phyloP scores from a whole-genome alignment of 2,797 vertebrate species.

The Eulemur albifrons region DNA sequence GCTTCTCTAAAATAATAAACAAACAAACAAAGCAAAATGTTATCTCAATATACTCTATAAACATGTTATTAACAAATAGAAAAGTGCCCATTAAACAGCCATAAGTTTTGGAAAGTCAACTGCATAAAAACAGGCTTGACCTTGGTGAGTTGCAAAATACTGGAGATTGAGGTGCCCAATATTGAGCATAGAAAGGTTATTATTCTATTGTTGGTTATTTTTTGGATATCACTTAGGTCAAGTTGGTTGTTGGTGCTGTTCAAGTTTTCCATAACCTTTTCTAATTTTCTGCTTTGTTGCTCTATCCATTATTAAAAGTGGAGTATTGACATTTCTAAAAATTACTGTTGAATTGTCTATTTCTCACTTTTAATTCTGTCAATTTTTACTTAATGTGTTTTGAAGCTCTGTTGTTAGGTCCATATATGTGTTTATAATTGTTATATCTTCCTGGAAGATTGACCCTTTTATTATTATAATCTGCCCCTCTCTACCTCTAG shows the following conservation, averaged over 20 bases:
- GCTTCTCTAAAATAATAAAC: conserved; percentile 24
- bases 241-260: not conserved
- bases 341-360: not conserved
- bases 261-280: not conserved
- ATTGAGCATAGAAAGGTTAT: conserved; percentile 26
- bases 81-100: conserved; percentile 53
- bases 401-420: not conserved
- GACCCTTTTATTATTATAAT: not conserved
- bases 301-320: conserved; percentile 1
- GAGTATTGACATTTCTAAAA: not conserved
- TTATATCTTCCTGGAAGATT: not conserved
- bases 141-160: conserved; percentile 66
- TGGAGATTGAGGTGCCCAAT: not conserved
- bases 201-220: not conserved
- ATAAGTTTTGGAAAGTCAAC: conserved; percentile 50
- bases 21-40: conserved; percentile 5
- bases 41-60: conserved; percentile 73
- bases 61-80: conserved; percentile 64
- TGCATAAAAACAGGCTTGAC: conserved; percentile 49
- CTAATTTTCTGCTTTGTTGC: not conserved
- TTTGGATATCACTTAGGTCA: not conserved
- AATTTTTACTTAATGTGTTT: not conserved
- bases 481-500: not conserved
- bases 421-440: not conserved
- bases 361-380: conserved; percentile 12